Evolutionary conservation across 2,797 vertebrate genomes (phyloP), one percentile per base, ranked within the genome.

Genomic region (Meriones psammophilus): DNA sequence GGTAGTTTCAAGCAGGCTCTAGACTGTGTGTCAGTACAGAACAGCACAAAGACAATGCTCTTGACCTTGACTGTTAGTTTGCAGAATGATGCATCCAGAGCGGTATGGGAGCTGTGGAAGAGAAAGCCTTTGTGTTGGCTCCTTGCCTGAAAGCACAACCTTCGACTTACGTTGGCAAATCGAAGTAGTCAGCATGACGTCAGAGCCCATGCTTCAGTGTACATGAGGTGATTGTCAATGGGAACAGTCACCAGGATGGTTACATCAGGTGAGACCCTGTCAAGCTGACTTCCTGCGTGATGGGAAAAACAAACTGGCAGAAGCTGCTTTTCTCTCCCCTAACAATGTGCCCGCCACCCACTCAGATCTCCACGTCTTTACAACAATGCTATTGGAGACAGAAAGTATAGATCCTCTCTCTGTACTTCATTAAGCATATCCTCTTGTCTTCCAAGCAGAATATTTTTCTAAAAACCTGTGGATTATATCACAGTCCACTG

Each of bases 31-130:
- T 91, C 76, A 22, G 89, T 84, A 18, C 17, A 33, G 50, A 58
- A n/a, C 77, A 89, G 85, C 17, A n/a, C 17, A 10, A 54, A 94
- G 68, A 22, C 62, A 26, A 36, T 15, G 36, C 42, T 93, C 94
- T 95, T 8, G n/a, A 89, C 92, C 78, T 97, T 88, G 78, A 39
- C 62, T 92, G 30, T 94, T 94, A 58, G 56, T 80, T 94, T 96
- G 60, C 54, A 95, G 69, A 96, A 88, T 73, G 64, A 91, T n/a
- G 22, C 26, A 39, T 90, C 15, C 33, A 80, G n/a, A 94, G 5
- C 22, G 33, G 42, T 39, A 30, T 7, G 50, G 17, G 39, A 66
- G 71, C 36, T 5, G 54, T 39, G 13, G 8, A 2, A 14, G 22
- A 74, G 54, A 46, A 54, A 30, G 33, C 5, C 5, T 93, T 8